Conservation (phyloP, 2,888 invertebrate genomes). For the Acanthopleura granulata region DNA sequence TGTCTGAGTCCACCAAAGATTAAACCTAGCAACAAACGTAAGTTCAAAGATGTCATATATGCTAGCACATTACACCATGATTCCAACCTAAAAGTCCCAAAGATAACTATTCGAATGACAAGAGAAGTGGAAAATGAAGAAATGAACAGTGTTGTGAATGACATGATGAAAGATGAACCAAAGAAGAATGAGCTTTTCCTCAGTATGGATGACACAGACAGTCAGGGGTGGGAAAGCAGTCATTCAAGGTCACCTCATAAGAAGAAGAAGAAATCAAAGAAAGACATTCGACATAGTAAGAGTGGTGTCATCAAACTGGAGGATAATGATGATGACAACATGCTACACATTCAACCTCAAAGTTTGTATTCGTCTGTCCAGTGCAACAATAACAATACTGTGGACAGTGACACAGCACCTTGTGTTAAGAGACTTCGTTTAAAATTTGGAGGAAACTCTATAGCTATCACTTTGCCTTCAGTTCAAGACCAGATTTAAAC, state of each 20-base stretch:
- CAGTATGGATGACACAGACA: not conserved
- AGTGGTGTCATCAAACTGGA: not conserved
- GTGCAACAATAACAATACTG: slow-evolving; percentile 3
- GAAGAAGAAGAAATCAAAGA: slow-evolving; percentile 10
- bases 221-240: slow-evolving; percentile 1
- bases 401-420: not conserved
- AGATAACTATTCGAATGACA: slow-evolving; percentile 48
- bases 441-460: slow-evolving; percentile 4
- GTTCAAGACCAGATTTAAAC: too few species aligned
- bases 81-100: slow-evolving; percentile 38
- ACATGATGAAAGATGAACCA: too few species aligned
- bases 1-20: not conserved
- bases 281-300: not conserved
- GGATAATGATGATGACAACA: not conserved
- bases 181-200: not conserved
- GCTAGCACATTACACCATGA: slow-evolving; percentile 17
- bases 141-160: not conserved
- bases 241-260: slow-evolving; percentile 8
- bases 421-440: not conserved
- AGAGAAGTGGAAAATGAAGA: slow-evolving; percentile 34
- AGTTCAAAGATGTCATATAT: slow-evolving; percentile 5
- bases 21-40: not conserved
- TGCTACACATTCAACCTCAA: not conserved
- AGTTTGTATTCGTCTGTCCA: not conserved
- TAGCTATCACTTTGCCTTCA: slow-evolving; percentile 9